A percentile compares a stretch with the other conserved stretches of the same genome.
Evolutionary conservation across 2,888 invertebrate genomes (phyloP).

Genomic region (Agonopterix arenella): DNA sequence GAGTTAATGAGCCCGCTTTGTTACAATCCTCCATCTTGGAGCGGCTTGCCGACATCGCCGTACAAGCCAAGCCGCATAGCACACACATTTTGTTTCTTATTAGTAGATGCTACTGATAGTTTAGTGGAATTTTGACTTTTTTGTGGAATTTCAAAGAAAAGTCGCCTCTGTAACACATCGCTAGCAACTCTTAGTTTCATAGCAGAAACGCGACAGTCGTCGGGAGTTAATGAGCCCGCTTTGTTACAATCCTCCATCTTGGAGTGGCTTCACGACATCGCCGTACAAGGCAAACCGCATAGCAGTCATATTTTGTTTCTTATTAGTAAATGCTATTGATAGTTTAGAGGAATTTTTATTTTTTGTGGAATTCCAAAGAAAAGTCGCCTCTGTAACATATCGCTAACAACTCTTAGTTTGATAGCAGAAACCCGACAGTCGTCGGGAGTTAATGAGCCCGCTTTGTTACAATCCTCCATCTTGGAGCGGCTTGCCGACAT

Average conservation of each 20-base stretch:
- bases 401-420: not conserved
- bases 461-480: constrained; percentile 36
- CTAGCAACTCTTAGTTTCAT: constrained; percentile 4
- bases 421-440: constrained; percentile 24
- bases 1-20: constrained; percentile 47
- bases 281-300: constrained; percentile 13
- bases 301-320: constrained; percentile 5
- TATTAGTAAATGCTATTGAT: constrained; percentile 7
- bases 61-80: constrained; percentile 12
- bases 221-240: constrained; percentile 44
- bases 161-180: too few relatives aligned
- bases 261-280: constrained; percentile 17
- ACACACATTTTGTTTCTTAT: constrained; percentile 6
- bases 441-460: constrained; percentile 42
- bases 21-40: constrained; percentile 28
- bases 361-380: too few relatives aligned
- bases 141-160: too few relatives aligned
- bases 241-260: constrained; percentile 32
- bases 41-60: constrained; percentile 15
- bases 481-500: constrained; percentile 18
- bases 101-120: constrained; percentile 7
- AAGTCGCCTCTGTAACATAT: too few relatives aligned
- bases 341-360: not conserved
- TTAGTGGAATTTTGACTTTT: not conserved
- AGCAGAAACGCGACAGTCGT: constrained; percentile 26